These are phyloP conservation scores for Arnoldichthys spilopterus DNA, from an alignment of 2,797 vertebrate genomes.

Conservation along the genomic window DNA sequence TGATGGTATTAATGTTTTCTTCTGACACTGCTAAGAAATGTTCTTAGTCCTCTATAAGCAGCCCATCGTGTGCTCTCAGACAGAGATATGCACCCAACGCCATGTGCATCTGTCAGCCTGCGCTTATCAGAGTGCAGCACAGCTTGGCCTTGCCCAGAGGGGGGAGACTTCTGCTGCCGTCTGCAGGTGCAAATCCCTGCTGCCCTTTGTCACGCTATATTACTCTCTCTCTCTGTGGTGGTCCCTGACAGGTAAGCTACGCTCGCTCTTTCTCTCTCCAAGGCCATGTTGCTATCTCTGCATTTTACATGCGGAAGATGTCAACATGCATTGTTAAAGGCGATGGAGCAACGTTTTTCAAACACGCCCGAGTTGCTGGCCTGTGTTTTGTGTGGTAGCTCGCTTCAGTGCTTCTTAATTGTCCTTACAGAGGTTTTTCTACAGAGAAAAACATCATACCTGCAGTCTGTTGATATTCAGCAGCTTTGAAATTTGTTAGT, in stretches of 20 bases:
- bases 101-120: slow-evolving; percentile 43
- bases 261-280: slow-evolving; percentile 16
- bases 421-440: slow-evolving; percentile 23
- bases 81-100: slow-evolving; percentile 36
- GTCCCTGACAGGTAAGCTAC: slow-evolving; percentile 45
- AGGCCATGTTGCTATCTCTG: slow-evolving; percentile 31
- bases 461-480: slow-evolving; percentile 30
- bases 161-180: slow-evolving; percentile 53
- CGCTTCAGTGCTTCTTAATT: slow-evolving; percentile 25
- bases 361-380: not conserved
- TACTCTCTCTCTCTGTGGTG: slow-evolving; percentile 48
- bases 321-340: slow-evolving; percentile 28
- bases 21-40: slow-evolving; percentile 6
- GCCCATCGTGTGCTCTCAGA: slow-evolving; percentile 23
- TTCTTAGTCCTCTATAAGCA: slow-evolving; percentile 23
- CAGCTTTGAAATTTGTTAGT: slow-evolving; percentile 18
- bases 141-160: slow-evolving; percentile 55
- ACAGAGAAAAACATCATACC: not conserved
- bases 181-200: slow-evolving; percentile 57
- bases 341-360: slow-evolving; percentile 37
- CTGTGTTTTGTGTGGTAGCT: slow-evolving; percentile 13
- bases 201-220: slow-evolving; percentile 49
- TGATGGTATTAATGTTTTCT: slow-evolving; percentile 1
- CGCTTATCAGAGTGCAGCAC: slow-evolving; percentile 58
- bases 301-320: slow-evolving; percentile 32